Conservation (phyloP, 2,888 invertebrate species). For the Parnassius smintheus region DNA sequence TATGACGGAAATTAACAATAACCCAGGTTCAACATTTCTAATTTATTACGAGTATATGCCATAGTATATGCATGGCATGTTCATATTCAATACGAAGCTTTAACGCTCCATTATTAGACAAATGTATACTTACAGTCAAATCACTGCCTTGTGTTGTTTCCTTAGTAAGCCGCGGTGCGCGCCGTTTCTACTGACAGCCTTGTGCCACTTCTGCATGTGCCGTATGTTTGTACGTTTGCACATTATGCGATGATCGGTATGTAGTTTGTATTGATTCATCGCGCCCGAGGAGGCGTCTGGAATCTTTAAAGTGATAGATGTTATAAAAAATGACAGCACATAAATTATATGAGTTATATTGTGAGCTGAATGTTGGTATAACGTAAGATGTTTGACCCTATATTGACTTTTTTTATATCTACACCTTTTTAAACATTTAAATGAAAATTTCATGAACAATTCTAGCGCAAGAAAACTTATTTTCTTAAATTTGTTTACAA, state of each 20-base stretch:
- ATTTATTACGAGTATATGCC: too few relatives aligned
- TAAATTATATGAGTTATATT: not conserved
- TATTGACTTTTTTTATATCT: too few relatives aligned
- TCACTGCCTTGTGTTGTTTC: conserved; percentile 52
- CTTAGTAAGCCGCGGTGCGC: conserved; percentile 42
- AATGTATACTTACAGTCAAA: conserved; percentile 45
- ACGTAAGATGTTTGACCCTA: too few relatives aligned
- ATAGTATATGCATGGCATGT: too few relatives aligned
- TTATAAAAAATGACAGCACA: conserved; percentile 2
- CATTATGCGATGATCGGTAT: conserved; percentile 37
- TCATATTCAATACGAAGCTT: conserved; percentile 1
- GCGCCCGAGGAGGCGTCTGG: conserved; percentile 30
- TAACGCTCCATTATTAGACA: conserved; percentile 20
- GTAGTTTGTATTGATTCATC: conserved; percentile 40
- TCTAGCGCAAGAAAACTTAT: too few relatives aligned
- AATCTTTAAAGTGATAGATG: conserved; percentile 19
- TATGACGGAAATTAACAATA: not conserved
- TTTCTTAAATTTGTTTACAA: too few relatives aligned
- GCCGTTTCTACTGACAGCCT: conserved; percentile 62
- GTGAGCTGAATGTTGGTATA: too few relatives aligned
- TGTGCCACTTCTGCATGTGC: conserved; percentile 62
- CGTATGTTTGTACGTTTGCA: conserved; percentile 50
- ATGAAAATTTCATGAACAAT: too few relatives aligned
- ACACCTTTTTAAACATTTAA: too few relatives aligned
- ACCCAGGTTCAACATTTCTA: too few relatives aligned